These are phyloP conservation scores for Muricea muricata DNA, from an alignment of 92 coral and sea anemone genomes.

Conservation along the genomic window DNA sequence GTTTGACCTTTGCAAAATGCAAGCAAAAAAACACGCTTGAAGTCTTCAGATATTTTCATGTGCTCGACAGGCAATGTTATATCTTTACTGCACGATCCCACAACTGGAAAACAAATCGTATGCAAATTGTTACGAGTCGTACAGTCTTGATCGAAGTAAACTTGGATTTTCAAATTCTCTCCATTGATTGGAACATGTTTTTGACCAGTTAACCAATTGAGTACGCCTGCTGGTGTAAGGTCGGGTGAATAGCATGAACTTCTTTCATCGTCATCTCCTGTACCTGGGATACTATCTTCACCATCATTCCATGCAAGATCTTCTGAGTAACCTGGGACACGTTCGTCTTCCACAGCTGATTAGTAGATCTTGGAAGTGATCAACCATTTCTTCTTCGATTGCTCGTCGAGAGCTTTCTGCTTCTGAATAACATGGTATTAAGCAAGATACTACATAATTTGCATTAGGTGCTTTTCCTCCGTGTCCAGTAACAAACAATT, in stretches of 20 bases:
- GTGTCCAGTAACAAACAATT: no score
- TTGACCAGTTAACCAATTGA: conserved; percentile 45
- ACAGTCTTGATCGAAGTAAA: conserved; percentile 47
- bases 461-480: no score
- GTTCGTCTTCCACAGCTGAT: conserved; percentile 61
- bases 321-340: conserved; percentile 53
- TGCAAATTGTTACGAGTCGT: conserved; percentile 32
- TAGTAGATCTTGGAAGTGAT: conserved; percentile 66
- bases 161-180: conserved; percentile 36
- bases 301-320: conserved; percentile 47
- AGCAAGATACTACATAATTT: no score
- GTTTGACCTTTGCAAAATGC: conserved; percentile 17
- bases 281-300: background rate
- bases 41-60: conserved; percentile 33
- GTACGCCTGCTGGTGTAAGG: background rate
- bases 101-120: conserved; percentile 49
- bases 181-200: conserved; percentile 46
- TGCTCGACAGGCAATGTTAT: conserved; percentile 53
- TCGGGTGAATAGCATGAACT: background rate
- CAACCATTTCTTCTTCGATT: no score
- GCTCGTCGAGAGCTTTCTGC: no score
- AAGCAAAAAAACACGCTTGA: conserved; percentile 2
- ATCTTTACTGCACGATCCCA: conserved; percentile 48
- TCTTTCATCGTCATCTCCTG: background rate
- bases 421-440: no score